Base-by-base conservation (phyloP, 1,140 invertebrate species). In the Leptestheria dahalacensis region DNA sequence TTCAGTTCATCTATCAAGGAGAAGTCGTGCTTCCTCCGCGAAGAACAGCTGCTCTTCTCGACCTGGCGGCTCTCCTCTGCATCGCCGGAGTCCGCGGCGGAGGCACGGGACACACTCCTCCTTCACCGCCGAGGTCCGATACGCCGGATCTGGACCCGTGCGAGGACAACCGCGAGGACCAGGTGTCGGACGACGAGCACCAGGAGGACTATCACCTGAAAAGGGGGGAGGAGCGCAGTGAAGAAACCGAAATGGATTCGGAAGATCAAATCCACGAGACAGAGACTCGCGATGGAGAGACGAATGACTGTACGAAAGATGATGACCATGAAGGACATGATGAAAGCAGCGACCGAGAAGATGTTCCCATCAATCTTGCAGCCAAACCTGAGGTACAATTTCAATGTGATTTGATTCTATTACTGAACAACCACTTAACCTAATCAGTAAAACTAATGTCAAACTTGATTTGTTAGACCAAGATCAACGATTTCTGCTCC, bases 1-100 rank as follows among this genome's bases (percentile, higher is more conserved):
- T 62, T 23, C 61, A 62, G 48, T 62, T 62, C 49, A 62, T 62
- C 54, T 62, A 62, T 33, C 61, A 62, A 51, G 61, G 61, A 1
- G 61, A 62, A 33, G 61, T 62, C 4, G 54, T 62, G n/a, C 46
- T 62, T 23, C 61, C 61, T 4, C 61, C 61, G 4, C 48, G 61
- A 33, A 49, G 61, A 50, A 62, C 61, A 11, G 61, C 61, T 15
- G 54, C 53, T n/a, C 48, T 62, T 21, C 29, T 62, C 23, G 61
- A 62, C 15, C 33, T 62, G 28, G 61, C 61, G 18, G 61, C 61
- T 10, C 48, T 48, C 20, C 55, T 62, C 4, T 62, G 61, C 55
- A 57, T 62, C 15, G 61, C 61, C n/a, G 61, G 61, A 28, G 56
- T 55, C n/a, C 23, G 53, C 3, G 53, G 53, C 23, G 53, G 53